Evolutionary conservation across 2,797 vertebrate species (phyloP), one percentile per base, ranked within the genome.

Genomic region (Neomorphus geoffroyi): DNA sequence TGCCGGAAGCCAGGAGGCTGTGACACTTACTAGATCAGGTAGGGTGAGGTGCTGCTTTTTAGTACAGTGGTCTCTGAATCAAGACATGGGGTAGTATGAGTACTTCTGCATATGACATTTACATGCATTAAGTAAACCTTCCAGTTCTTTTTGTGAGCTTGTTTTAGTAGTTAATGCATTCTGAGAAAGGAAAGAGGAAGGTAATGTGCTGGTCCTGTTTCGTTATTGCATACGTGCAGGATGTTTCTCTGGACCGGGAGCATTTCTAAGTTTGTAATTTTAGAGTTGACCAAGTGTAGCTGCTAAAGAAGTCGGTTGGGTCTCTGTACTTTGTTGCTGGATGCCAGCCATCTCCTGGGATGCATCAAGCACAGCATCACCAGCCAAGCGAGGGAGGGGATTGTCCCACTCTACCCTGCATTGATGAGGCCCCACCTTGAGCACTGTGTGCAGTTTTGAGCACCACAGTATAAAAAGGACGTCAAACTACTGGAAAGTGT

Each of bases 131-230:
- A 82, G 48, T 80, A 78, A 81, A 67, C 37, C 64, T 93, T 79
- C 33, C 22, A 65, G n/a, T 92, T 90, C 51, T 46, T 86, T 88
- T 83, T 3, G 2, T 54, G 51, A 73, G 66, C 24, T 88, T 83
- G 18, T 86, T 90, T 84, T 71, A 41, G 60, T 74, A 87, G 26
- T 71, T 51, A 72, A 66, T 23, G 15, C 30, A 18, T 66, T 79
- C 41, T 56, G 77, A 93, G 83, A 48, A 81, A 88, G 73, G 71
- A 82, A 87, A 85, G 94, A 91, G 78, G 78, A 91, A 86, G 61
- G 7, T 56, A 5, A 4, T 13, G 33, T 74, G 27, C 51, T 39
- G 23, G 21, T 41, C 57, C 58, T 80, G 41, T 90, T 92, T 86
- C n/a, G 6, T 41, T 53, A 41, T 67, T 93, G 28, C 11, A 6